A percentile compares a stretch with the other conserved stretches of the same genome.
phyloP scores from a whole-genome alignment of 2,797 vertebrate species.

The Phyllotis vaccarum region DNA sequence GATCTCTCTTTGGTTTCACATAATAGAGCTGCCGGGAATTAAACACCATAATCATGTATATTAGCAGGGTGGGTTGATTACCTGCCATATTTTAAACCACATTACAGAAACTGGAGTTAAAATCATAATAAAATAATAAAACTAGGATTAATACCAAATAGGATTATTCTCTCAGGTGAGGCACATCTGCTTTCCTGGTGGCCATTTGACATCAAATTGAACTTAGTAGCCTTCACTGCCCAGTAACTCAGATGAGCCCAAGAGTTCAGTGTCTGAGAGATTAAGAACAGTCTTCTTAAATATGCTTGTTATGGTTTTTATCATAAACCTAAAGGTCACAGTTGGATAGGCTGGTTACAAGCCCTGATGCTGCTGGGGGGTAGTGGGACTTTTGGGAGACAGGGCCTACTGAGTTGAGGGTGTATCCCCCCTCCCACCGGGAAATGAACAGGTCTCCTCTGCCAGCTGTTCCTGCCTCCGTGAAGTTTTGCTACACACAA shows the following conservation, averaged over 20 bases:
- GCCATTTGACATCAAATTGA: slow-evolving; percentile 62
- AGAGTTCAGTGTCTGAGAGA: neutral
- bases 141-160: neutral
- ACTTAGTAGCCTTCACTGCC: slow-evolving; percentile 58
- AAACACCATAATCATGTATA: neutral
- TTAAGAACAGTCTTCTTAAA: neutral
- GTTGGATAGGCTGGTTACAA: neutral
- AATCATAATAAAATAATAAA: neutral
- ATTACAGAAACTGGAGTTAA: neutral
- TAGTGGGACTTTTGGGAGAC: neutral
- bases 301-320: neutral
- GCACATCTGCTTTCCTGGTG: slow-evolving; percentile 66
- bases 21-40: slow-evolving; percentile 6
- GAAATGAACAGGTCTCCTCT: neutral
- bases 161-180: neutral
- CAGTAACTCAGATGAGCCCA: neutral
- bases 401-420: neutral
- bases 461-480: neutral
- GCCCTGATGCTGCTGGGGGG: neutral
- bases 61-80: slow-evolving; percentile 37
- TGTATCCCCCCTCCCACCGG: neutral
- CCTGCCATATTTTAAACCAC: slow-evolving; percentile 32
- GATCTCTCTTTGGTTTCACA: slow-evolving; percentile 37
- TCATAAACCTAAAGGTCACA: neutral
- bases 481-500: neutral